Evolutionary conservation across 37 sponge, comb jelly and placozoan genomes (phyloP), one percentile per base, ranked within the genome.

Genomic region (Geodia barretti): DNA sequence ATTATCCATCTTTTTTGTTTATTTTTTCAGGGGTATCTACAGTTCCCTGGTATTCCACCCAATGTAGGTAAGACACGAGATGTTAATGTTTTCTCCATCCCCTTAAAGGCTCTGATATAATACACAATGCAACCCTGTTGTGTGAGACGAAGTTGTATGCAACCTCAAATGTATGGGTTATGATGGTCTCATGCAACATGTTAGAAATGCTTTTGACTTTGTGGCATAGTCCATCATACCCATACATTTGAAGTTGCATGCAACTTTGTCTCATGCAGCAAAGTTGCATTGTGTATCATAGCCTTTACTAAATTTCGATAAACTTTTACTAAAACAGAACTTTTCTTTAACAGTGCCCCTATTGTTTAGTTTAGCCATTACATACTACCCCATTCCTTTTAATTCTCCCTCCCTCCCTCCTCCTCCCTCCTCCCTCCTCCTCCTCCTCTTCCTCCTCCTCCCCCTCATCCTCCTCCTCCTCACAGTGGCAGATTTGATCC

Each of bases 1-100:
- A n/a, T n/a, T n/a, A n/a, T n/a, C n/a, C n/a, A n/a, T n/a, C n/a
- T n/a, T n/a, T n/a, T n/a, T 63, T 31, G 29, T 77, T 31, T 28
- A 38, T 14, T 14, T 31, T 33, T 78, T 39, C 74, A 88, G 89
- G 78, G 79, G 26, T 88, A 72, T 31, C 74, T 88, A 30, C 4
- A 78, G 29, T 83, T 83, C 54, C 83, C 83, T 17, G 89, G 83
- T 20, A 88, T 88, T 24, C 78, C 89, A 71, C 79, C 89, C 37
- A 54, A 88, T 20, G 70, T 11, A 47, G 67, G 89, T 88, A 77
- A 61, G 39, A 47, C 54, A 7, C n/a, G n/a, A n/a, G n/a, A n/a
- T n/a, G n/a, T n/a, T n/a, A n/a, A n/a, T n/a, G n/a, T n/a, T n/a
- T n/a, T n/a, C n/a, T n/a, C n/a, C n/a, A n/a, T n/a, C n/a, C n/a